A percentile compares a stretch with the other conserved stretches of the same genome.
These are phyloP conservation scores for Galagoides demidoff DNA, from an alignment of 2,797 vertebrate species.

Conservation along the genomic window DNA sequence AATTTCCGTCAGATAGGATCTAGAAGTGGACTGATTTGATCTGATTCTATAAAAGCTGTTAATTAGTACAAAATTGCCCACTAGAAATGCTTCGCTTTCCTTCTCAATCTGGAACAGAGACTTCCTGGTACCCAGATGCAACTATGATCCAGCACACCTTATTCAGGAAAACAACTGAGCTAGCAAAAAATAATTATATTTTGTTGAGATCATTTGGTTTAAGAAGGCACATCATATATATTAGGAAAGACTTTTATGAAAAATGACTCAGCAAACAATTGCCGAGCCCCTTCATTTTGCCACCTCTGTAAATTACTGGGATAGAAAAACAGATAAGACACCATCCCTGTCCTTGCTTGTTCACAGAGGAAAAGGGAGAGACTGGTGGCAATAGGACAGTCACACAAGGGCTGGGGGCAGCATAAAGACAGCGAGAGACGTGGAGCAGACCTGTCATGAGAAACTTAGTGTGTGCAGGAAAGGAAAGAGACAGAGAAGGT, in stretches of 20 bases:
- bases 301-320: not conserved
- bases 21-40: not conserved
- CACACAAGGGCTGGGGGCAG: rapidly evolving
- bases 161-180: not conserved
- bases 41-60: not conserved
- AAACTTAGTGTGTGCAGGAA: not conserved
- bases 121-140: rapidly evolving
- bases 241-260: not conserved
- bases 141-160: not conserved
- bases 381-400: not conserved
- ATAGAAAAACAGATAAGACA: not conserved
- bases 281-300: not conserved
- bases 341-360: not conserved
- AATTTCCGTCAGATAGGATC: not conserved
- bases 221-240: not conserved
- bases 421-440: not conserved
- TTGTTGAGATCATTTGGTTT: not conserved
- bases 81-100: not conserved
- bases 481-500: not conserved
- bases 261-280: constrained; percentile 14
- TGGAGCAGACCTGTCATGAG: not conserved
- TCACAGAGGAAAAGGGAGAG: not conserved
- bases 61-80: not conserved
- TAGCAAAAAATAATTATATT: not conserved
- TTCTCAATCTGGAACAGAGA: not conserved